Evolutionary conservation across 2,113 vertebrate genomes (phyloP).

Genomic region (Myotis davidii): DNA sequence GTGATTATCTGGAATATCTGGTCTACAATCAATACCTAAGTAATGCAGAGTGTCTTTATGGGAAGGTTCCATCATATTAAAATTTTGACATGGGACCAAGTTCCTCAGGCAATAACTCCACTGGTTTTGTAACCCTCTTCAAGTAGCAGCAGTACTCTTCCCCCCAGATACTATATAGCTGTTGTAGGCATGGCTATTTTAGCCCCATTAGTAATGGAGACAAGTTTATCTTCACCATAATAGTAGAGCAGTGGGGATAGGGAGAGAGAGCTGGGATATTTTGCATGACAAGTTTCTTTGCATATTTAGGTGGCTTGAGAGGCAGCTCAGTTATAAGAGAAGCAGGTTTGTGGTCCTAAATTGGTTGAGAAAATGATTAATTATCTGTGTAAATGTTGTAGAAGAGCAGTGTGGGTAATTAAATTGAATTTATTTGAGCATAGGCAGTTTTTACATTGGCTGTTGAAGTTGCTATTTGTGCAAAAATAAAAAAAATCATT

Average conservation of each 20-base stretch:
- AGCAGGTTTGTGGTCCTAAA: conserved; percentile 35
- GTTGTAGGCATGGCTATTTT: not conserved
- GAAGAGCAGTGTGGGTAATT: conserved; percentile 55
- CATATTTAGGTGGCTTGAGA: conserved; percentile 48
- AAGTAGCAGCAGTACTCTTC: not conserved
- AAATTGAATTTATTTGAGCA: conserved; percentile 63
- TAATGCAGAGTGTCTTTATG: not conserved
- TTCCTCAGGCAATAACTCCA: not conserved
- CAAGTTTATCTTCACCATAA: not conserved
- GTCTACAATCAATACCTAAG: not conserved
- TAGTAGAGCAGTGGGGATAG: not conserved
- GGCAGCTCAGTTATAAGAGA: not conserved
- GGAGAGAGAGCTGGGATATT: not conserved
- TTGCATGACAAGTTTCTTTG: conserved; percentile 25
- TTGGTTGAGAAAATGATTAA: conserved; percentile 56
- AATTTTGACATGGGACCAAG: not conserved
- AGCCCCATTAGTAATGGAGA: not conserved
- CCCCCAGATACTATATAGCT: not conserved
- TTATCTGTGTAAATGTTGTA: conserved; percentile 61
- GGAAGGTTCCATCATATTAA: not conserved
- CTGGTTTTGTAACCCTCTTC: not conserved
- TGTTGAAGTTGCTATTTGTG: conserved; percentile 60
- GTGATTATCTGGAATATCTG: not conserved
- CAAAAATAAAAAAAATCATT: conserved; percentile 51
- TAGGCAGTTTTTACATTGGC: conserved; percentile 51